phyloP scores from a whole-genome alignment of 1,140 invertebrate species.

The Caenorhabditis brenneri region DNA sequence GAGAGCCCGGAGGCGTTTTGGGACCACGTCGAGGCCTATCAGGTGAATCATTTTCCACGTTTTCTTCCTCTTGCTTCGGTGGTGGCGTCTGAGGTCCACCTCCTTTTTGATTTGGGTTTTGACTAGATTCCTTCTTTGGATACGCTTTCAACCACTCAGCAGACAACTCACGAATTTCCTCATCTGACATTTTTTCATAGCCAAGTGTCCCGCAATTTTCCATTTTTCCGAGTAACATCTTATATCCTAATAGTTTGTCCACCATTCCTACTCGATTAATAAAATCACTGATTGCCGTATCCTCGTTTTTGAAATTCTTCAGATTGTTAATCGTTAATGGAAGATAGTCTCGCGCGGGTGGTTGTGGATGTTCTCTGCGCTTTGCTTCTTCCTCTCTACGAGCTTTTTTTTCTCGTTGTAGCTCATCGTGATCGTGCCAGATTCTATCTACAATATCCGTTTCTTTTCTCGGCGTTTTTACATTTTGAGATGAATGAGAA shows the following conservation, averaged over 20 bases:
- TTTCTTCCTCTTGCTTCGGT: background rate
- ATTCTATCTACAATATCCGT: background rate
- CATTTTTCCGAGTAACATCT: conserved; percentile 29
- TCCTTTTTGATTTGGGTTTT: background rate
- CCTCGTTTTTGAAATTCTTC: conserved; percentile 9
- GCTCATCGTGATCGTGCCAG: conserved; percentile 2
- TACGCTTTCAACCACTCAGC: background rate
- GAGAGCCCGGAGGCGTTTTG: background rate
- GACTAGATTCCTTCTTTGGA: background rate
- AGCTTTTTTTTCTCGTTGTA: background rate
- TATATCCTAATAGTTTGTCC: background rate
- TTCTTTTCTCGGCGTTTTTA: background rate
- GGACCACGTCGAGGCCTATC: background rate
- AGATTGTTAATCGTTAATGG: background rate
- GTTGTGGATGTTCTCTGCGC: background rate
- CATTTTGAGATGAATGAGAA: no score
- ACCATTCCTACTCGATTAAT: background rate
- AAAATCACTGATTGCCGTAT: background rate
- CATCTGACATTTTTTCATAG: background rate
- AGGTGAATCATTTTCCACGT: background rate
- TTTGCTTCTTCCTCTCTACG: background rate
- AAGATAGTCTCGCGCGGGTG: background rate
- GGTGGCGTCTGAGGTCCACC: background rate
- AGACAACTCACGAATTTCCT: background rate
- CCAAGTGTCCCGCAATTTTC: conserved; percentile 24